Evolutionary conservation across 2,797 vertebrate species (phyloP), one percentile per base, ranked within the genome.

Genomic region (Halcyon chelicuti): DNA sequence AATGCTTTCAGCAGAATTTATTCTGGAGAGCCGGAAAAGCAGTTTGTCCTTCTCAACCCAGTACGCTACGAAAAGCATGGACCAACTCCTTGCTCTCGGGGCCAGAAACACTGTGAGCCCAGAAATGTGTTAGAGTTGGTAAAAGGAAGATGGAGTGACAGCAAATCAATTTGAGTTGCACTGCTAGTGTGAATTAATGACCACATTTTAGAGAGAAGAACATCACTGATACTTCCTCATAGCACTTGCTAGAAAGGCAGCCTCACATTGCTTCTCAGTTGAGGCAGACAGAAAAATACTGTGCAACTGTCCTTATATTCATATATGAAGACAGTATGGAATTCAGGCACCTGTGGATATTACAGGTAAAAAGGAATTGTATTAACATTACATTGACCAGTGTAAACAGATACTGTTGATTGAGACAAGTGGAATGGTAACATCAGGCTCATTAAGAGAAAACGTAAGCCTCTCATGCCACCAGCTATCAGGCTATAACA

Each of bases 331-430:
- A 28, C 4, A 37, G n/a, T 4, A 39, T 0, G 86, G 47, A 84
- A 88, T 55, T 71, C 31, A 73, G 55, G 37, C 42, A 87, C 20
- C 61, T 23, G 9, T 77, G 51, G 46, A 29, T 44, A 52, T 4
- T 31, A 37, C 18, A 90, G 39, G 51, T 65, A 75, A 81, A 62
- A 65, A 70, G 7, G 26, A 52, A 52, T 2, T 52, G 7, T 22
- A 33, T 21, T 37, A 73, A 37, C 42, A 16, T 6, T 17, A 42
- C 26, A 35, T 3, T 42, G 29, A 40, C 33, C 46, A 49, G 20
- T 55, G 18, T 5, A 71, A 1, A 2, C 1, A 78, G 44, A 16
- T 40, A 31, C 9, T 35, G n/a, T 13, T 31, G 21, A 63, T 0
- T 25, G 46, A 2, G 3, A 54, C 44, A 81, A 83, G 72, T 5